A percentile compares a stretch with the other conserved stretches of the same genome.
Conservation (phyloP, 2,888 invertebrate species). For the Zygogramma bicolorata region DNA sequence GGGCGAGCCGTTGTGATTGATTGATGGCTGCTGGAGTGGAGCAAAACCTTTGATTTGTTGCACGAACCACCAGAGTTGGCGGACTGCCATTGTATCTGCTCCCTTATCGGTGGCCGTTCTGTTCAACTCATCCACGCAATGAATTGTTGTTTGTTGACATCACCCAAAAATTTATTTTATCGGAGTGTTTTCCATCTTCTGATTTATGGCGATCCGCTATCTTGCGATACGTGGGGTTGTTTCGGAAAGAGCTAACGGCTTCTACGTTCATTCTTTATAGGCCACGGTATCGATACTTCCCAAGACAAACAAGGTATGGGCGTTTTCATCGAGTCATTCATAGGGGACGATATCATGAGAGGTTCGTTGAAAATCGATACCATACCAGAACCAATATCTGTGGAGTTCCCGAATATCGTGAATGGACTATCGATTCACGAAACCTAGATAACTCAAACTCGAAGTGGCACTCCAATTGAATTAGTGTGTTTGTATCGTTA, state of each 20-base stretch:
- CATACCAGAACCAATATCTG: too few relatives aligned
- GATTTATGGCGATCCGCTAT: constrained; percentile 22
- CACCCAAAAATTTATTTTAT: constrained; percentile 33
- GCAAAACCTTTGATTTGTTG: constrained; percentile 41
- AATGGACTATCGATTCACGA: too few relatives aligned
- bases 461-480: too few relatives aligned
- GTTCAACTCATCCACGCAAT: constrained; percentile 19
- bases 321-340: too few relatives aligned
- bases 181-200: constrained; percentile 25
- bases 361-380: too few relatives aligned
- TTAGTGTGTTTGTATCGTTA: too few relatives aligned
- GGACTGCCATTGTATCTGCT: constrained; percentile 32
- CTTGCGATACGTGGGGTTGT: constrained; percentile 2
- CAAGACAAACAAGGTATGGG: background rate
- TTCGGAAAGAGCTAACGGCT: background rate
- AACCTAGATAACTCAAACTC: too few relatives aligned
- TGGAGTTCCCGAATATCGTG: too few relatives aligned
- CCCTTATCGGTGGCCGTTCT: constrained; percentile 24
- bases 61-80: constrained; percentile 33
- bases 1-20: constrained; percentile 38
- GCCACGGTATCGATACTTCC: background rate
- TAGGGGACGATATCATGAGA: too few relatives aligned
- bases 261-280: background rate
- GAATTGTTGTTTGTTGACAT: constrained; percentile 36
- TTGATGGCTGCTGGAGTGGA: constrained; percentile 30